Conservation (phyloP, 2,888 invertebrate species). For the Athalia rosae region DNA sequence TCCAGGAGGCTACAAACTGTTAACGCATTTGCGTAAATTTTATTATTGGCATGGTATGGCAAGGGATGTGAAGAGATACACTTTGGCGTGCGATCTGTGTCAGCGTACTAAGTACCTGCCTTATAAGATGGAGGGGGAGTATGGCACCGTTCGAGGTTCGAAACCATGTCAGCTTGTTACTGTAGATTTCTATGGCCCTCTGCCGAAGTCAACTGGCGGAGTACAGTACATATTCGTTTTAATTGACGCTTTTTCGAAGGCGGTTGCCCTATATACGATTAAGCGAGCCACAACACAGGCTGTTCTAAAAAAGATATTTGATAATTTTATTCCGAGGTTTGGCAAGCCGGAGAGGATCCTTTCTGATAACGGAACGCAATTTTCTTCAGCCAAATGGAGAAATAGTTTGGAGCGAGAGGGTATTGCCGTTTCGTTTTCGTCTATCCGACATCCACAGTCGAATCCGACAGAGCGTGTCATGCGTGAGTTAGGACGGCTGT, state of each 20-base stretch:
- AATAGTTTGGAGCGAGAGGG: too few relatives aligned
- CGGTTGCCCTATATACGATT: slow-evolving; percentile 43
- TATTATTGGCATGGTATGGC: slow-evolving; percentile 50
- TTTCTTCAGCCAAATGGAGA: too few relatives aligned
- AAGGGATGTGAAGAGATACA: slow-evolving; percentile 46
- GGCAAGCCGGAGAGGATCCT: too few relatives aligned
- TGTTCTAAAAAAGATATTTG: too few relatives aligned
- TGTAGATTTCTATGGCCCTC: slow-evolving; percentile 49
- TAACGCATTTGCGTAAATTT: slow-evolving; percentile 46
- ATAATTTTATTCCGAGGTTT: too few relatives aligned
- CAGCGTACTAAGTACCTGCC: slow-evolving; percentile 46
- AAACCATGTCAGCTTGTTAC: slow-evolving; percentile 43
- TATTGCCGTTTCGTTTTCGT: too few relatives aligned
- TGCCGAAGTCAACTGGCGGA: slow-evolving; percentile 44
- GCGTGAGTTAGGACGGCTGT: too few relatives aligned
- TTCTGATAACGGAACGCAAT: too few relatives aligned
- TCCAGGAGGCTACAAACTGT: slow-evolving; percentile 48
- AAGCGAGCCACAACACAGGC: slow-evolving; percentile 44
- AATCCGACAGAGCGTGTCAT: too few relatives aligned
- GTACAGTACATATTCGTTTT: too few relatives aligned
- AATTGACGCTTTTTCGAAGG: slow-evolving; percentile 47
- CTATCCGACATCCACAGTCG: too few relatives aligned
- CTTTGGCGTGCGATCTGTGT: slow-evolving; percentile 45
- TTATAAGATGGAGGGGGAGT: slow-evolving; percentile 39
- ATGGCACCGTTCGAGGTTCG: slow-evolving; percentile 33